A percentile compares a stretch with the other conserved stretches of the same genome.
Evolutionary conservation across 1,140 invertebrate species (phyloP).

Genomic region (Trissolcus basalis): DNA sequence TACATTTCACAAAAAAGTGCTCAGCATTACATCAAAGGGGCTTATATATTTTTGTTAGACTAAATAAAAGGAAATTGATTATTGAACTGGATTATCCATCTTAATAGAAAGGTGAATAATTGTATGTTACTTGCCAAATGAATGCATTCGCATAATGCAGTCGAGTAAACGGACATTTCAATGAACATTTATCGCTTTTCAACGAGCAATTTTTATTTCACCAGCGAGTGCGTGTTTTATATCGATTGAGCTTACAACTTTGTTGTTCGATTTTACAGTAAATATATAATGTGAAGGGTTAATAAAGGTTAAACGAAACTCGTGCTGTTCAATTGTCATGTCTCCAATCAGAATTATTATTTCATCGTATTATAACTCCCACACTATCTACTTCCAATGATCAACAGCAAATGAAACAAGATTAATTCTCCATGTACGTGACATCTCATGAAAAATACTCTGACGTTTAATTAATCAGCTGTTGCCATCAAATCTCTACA

Average conservation of each 20-base stretch:
- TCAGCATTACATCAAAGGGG: too few species aligned
- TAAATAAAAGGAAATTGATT: too few species aligned
- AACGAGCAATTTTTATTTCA: background rate
- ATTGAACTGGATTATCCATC: too few species aligned
- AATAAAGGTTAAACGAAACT: constrained; percentile 64
- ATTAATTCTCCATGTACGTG: background rate
- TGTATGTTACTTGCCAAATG: too few species aligned
- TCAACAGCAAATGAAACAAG: background rate
- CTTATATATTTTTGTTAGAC: too few species aligned
- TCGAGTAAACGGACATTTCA: too few species aligned
- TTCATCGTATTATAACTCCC: constrained; percentile 52
- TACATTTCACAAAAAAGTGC: background rate
- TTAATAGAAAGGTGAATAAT: too few species aligned
- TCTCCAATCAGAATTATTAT: constrained; percentile 51
- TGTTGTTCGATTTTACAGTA: constrained; percentile 35
- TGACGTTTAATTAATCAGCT: too few species aligned
- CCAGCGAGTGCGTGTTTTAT: background rate
- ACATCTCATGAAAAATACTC: background rate
- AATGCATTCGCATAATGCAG: too few species aligned
- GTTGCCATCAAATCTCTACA: too few species aligned
- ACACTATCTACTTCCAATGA: constrained; percentile 46
- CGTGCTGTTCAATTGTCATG: constrained; percentile 66
- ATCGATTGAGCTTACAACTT: constrained; percentile 2
- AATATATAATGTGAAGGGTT: constrained; percentile 51
- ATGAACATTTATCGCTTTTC: too few species aligned